Percentiles rank a stretch among this genome's conserved stretches.
Evolutionary conservation across 2,888 invertebrate genomes (phyloP).

Genomic region (Philaethria dido): DNA sequence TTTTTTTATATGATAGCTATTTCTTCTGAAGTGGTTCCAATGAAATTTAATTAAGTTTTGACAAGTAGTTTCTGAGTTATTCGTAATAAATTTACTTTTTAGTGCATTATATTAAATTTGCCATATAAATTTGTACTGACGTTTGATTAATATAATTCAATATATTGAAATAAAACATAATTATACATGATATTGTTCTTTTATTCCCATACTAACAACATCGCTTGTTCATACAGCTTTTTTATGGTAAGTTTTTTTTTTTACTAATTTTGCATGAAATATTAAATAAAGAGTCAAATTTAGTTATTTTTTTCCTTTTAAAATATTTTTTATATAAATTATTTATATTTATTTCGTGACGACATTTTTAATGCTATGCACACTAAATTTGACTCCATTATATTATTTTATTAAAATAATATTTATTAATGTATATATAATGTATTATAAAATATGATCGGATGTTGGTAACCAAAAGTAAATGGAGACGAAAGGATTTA

Average conservation of each 20-base stretch:
- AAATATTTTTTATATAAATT: no score
- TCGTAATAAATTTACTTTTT: no score
- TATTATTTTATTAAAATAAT: not conserved
- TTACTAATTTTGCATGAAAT: constrained; percentile 28
- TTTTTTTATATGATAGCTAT: no score
- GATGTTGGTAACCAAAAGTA: not conserved
- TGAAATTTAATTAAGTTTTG: no score
- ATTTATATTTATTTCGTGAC: not conserved
- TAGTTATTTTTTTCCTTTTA: not conserved
- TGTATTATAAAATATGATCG: not conserved
- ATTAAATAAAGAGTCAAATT: constrained; percentile 2
- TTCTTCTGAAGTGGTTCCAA: no score
- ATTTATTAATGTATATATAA: not conserved
- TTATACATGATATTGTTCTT: constrained; percentile 29
- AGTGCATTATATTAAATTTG: not conserved
- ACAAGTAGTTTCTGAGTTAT: no score
- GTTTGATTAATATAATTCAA: not conserved
- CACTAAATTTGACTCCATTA: constrained; percentile 6
- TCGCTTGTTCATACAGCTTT: constrained; percentile 23
- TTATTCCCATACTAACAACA: constrained; percentile 28
- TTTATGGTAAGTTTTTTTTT: constrained; percentile 22
- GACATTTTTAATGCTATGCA: not conserved
- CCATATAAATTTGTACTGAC: constrained; percentile 12
- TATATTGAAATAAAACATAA: constrained; percentile 28
- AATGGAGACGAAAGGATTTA: constrained; percentile 11